Conservation (phyloP, 2,888 invertebrate genomes). For the Stenichneumon culpator region DNA sequence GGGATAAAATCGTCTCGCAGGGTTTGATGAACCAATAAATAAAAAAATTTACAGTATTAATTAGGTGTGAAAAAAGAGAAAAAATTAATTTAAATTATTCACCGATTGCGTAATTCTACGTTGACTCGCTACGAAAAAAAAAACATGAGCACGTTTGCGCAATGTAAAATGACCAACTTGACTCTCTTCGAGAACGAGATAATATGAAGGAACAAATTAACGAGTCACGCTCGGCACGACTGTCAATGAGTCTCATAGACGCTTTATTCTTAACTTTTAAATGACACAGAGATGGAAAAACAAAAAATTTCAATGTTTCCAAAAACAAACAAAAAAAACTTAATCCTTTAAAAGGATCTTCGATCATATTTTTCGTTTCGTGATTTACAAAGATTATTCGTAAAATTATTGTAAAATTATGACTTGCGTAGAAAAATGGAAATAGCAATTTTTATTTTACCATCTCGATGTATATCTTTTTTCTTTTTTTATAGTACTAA, state of each 20-base stretch:
- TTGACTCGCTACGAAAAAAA: conserved; percentile 39
- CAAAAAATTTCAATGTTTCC: neutral
- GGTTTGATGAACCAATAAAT: conserved; percentile 16
- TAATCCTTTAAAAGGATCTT: neutral
- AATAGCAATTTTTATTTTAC: conserved; percentile 7
- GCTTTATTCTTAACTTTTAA: conserved; percentile 29
- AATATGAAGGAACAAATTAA: conserved; percentile 41
- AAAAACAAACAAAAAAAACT: conserved; percentile 1
- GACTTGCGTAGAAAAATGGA: conserved; percentile 12
- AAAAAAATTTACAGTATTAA: conserved; percentile 14
- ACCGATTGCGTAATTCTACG: conserved; percentile 19
- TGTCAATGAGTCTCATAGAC: conserved; percentile 52
- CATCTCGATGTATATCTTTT: conserved; percentile 12
- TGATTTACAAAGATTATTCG: conserved; percentile 4
- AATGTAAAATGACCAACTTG: conserved; percentile 53
- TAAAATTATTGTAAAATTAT: neutral
- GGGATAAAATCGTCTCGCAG: conserved; percentile 49
- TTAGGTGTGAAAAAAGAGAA: conserved; percentile 14
- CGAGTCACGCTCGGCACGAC: conserved; percentile 60
- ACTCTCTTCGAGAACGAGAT: conserved; percentile 33
- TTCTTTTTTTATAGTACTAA: conserved; percentile 30
- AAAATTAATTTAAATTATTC: conserved; percentile 37
- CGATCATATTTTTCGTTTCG: neutral
- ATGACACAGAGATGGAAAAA: conserved; percentile 12
- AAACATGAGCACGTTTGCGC: conserved; percentile 52